Evolutionary conservation across 2,113 vertebrate species (phyloP), one percentile per base, ranked within the genome.

Genomic region (Calypte anna): DNA sequence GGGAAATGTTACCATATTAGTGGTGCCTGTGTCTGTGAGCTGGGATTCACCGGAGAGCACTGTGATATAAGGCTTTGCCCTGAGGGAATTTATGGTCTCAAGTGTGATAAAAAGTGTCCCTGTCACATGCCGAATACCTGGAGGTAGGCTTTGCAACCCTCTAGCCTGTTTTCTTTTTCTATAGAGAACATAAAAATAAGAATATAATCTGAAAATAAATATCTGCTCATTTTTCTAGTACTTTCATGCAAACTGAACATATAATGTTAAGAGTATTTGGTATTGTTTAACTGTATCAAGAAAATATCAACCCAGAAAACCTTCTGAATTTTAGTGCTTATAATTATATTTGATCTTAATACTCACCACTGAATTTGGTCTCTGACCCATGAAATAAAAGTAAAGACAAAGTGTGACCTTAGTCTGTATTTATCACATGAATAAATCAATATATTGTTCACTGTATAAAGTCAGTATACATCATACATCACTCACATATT

Each of bases 1-100:
- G 98, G 98, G 40, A 98, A 98, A 63, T 99, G 99, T 72, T 98
- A 98, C 96, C 99, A 99, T 30, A 98, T 99, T 94, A 99, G 98
- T 5, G 99, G 99, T 6, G 95, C 98, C 2, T 99, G 99, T 84
- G 89, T 98, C 58, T 99, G 99, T 38, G 99, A 99, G 88, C 97
- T 98, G 2, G 99, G 99, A 10, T 99, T 98, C 96, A 98, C 98
- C 0, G 99, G 99, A 2, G 97, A 98, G 70, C 96, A n/a, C 33
- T 99, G 99, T 7, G 98, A 99, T 82, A 97, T 97, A 5, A 98
- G 99, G 30, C 97, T 99, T 50, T 99, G 99, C 86, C 94, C 98
- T 0, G 98, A 99, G 25, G 98, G 98, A 6, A 86, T 97, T 80
- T 99, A 99, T 2, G 99, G 99, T 82, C 98, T 99, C 63, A 98